Evolutionary conservation across 1,140 invertebrate genomes (phyloP).

Genomic region (Pararge aegeria): DNA sequence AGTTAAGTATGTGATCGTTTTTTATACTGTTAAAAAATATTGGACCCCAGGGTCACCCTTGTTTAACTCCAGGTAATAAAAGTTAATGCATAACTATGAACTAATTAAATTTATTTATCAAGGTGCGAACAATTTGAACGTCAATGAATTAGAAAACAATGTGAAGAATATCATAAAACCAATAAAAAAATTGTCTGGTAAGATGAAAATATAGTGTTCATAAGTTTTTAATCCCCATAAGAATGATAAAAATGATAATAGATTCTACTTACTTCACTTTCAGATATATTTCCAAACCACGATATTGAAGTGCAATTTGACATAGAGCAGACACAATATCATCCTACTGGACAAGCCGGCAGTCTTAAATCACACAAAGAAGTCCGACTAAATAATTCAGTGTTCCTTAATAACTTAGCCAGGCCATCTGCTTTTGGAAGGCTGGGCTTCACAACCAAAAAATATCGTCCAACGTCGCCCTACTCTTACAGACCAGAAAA

Average conservation of each 20-base stretch:
- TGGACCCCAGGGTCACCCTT: neutral
- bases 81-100: too few relatives aligned
- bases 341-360: neutral
- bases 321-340: constrained; percentile 15
- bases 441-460: neutral
- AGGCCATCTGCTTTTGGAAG: neutral
- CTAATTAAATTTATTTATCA: constrained; percentile 16
- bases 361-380: neutral
- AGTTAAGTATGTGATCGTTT: neutral
- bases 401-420: neutral
- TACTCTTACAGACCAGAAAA: neutral
- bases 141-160: constrained; percentile 18
- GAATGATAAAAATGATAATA: too few relatives aligned
- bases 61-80: neutral
- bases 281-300: constrained; percentile 44
- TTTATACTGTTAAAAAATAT: neutral
- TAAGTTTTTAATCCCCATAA: too few relatives aligned
- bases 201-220: too few relatives aligned
- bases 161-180: constrained; percentile 30
- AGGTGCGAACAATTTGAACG: constrained; percentile 20
- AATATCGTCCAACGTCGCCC: neutral
- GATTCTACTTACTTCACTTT: constrained; percentile 17
- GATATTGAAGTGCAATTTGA: constrained; percentile 43
- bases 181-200: constrained; percentile 36
- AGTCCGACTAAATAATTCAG: neutral